Percentiles rank a stretch among this genome's conserved stretches.
Evolutionary conservation across 1,140 invertebrate genomes (phyloP).

Genomic region (Teleogryllus occipitalis): DNA sequence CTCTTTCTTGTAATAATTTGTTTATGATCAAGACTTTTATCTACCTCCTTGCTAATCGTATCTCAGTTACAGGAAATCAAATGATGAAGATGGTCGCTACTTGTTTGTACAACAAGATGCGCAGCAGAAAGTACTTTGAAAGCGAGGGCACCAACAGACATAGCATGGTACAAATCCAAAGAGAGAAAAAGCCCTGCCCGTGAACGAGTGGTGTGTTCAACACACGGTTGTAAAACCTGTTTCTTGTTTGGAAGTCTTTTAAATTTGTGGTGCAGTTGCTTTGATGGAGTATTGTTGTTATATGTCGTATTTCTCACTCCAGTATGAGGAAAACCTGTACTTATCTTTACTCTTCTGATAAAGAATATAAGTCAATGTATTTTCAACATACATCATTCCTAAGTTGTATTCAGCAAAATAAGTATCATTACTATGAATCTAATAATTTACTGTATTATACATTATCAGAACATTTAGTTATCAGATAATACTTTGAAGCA

Average conservation of each 20-base stretch:
- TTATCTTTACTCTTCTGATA: background rate
- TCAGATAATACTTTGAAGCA: no score
- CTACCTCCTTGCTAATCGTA: background rate
- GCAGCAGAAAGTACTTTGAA: background rate
- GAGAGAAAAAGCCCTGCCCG: background rate
- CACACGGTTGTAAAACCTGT: background rate
- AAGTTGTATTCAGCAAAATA: no score
- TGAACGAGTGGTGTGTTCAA: background rate
- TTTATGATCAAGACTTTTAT: no score
- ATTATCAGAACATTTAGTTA: no score
- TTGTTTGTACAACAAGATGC: background rate
- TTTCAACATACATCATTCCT: no score
- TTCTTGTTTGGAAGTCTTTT: background rate
- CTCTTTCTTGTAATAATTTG: no score
- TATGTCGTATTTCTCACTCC: background rate
- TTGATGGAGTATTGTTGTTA: background rate
- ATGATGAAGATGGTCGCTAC: background rate
- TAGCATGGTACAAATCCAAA: background rate
- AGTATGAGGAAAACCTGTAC: background rate
- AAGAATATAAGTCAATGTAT: no score
- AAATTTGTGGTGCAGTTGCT: background rate
- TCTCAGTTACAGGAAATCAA: conserved; percentile 4
- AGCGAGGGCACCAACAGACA: background rate
- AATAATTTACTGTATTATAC: no score
- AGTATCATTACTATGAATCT: no score